Base-by-base conservation (phyloP, 2,797 vertebrate genomes). In the Lateolabrax maculatus region DNA sequence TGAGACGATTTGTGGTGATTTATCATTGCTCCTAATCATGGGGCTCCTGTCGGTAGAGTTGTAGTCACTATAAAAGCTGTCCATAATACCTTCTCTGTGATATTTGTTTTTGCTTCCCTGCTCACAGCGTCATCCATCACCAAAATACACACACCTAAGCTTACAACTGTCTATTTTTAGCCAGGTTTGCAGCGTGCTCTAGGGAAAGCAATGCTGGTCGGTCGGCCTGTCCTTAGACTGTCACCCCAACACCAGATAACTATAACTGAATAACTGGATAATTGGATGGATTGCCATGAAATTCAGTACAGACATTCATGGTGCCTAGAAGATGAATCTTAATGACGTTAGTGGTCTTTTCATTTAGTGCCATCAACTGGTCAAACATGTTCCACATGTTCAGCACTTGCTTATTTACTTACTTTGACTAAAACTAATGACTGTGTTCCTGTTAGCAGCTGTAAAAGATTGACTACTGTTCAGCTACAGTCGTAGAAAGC, bases 11-110 rank as follows among this genome's bases (percentile, higher is more conserved):
- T 66, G 52, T 37, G 71, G 87, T 84, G 86, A 93, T 94, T 90
- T 79, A 92, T 94, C 88, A 91, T 57, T 15, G 83, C 74, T 79
- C 49, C 65, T 84, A 85, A 92, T 89, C 81, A 73, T 39, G 39
- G 39, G 12, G 72, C 75, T 69, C 39, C 61, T 44, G 64, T 80
- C 77, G 79, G 70, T 55, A 51, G 81, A 75, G 61, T 48, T 81
- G 72, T 15, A 44, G 62, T 68, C 64, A 18, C 74, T 61, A 68
- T 72, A 78, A 79, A 79, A 61, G 71, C 78, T 78, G 39, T 72
- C 79, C 31, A 12, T 55, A 75, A 73, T 81, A 34, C 55, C 81
- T 77, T 62, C 55, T 75, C 52, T 84, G 67, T 83, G 74, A 75
- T 83, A 77, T 88, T 90, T 90, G 82, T 87, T 90, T 34, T 86